Evolutionary conservation across 1,140 invertebrate species (phyloP).

Genomic region (Aphis craccivora): DNA sequence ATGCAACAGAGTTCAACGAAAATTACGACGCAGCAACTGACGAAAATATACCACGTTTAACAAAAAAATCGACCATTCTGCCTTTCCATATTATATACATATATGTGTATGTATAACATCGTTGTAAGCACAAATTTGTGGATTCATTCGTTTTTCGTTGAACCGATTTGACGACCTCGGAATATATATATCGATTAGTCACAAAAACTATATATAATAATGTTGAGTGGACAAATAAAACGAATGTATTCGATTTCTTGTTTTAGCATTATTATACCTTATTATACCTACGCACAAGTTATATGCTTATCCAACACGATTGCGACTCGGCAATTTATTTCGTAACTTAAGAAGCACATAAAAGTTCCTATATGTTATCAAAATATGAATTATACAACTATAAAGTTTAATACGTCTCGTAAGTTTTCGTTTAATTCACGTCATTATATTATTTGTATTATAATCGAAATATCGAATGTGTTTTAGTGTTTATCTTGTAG

Average conservation of each 20-base stretch:
- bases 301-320: neutral
- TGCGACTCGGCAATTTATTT: neutral
- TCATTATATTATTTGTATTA: no score
- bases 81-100: neutral
- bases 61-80: neutral
- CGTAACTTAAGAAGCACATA: neutral
- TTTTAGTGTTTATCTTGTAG: no score
- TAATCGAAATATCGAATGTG: no score
- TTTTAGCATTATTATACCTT: neutral
- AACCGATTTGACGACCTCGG: neutral
- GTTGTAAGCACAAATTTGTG: neutral
- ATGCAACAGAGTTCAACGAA: neutral
- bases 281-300: neutral
- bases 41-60: neutral
- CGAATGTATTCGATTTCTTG: neutral
- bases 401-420: no score
- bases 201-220: neutral
- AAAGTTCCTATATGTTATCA: no score
- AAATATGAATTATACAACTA: no score
- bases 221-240: neutral
- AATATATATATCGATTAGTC: neutral
- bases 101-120: neutral
- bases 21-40: neutral
- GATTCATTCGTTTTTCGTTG: neutral
- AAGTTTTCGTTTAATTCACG: no score